Conservation (phyloP, 2,888 invertebrate species). For the Carpatolechia fugitivella region DNA sequence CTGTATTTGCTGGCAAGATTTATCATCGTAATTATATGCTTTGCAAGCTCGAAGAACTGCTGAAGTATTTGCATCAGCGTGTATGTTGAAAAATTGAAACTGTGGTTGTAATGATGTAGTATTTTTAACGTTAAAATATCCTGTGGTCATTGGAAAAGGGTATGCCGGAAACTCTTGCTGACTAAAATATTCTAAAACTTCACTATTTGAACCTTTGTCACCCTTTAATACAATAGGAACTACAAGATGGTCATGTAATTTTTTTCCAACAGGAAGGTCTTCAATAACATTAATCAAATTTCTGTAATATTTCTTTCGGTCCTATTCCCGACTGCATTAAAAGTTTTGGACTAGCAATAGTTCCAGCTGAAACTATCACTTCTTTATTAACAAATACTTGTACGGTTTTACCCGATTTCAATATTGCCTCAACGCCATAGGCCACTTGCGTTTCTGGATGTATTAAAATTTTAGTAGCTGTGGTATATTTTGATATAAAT, state of each 20-base stretch:
- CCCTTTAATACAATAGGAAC: slow-evolving; percentile 47
- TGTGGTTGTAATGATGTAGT: slow-evolving; percentile 14
- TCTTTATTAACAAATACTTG: slow-evolving; percentile 49
- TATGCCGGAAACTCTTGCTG: slow-evolving; percentile 32
- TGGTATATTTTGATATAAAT: slow-evolving; percentile 49
- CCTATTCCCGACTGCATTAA: slow-evolving; percentile 65
- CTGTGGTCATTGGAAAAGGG: slow-evolving; percentile 19
- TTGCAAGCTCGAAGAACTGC: slow-evolving; percentile 15
- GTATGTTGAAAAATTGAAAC: slow-evolving; percentile 22
- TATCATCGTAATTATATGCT: slow-evolving; percentile 17
- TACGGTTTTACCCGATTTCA: slow-evolving; percentile 35
- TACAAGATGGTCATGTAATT: slow-evolving; percentile 57
- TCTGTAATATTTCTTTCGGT: slow-evolving; percentile 43
- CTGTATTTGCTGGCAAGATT: slow-evolving; percentile 20
- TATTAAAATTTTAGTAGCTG: slow-evolving; percentile 52
- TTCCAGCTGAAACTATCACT: slow-evolving; percentile 60
- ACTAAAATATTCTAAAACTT: slow-evolving; percentile 28
- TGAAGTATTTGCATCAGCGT: slow-evolving; percentile 13
- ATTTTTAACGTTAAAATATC: slow-evolving; percentile 22
- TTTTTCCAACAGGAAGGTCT: slow-evolving; percentile 61
- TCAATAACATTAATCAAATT: slow-evolving; percentile 41
- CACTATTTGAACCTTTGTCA: slow-evolving; percentile 38
- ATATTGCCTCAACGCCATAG: slow-evolving; percentile 49
- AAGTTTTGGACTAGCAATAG: slow-evolving; percentile 58
- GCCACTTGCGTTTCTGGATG: slow-evolving; percentile 39